Evolutionary conservation across 1,140 invertebrate genomes (phyloP), one percentile per base, ranked within the genome.

Genomic region (Apis dorsata): DNA sequence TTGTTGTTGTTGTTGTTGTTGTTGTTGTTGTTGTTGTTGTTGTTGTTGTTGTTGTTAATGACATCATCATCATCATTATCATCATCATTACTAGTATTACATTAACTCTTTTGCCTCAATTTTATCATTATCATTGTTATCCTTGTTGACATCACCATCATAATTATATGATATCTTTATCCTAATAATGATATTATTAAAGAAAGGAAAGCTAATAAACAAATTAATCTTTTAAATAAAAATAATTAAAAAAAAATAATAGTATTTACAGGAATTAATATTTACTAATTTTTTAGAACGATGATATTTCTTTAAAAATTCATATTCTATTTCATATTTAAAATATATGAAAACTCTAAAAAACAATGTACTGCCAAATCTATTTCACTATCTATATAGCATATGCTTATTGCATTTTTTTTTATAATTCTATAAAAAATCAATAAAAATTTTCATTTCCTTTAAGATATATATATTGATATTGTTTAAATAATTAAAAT

Each of bases 181-280:
- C 75, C 89, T 86, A 80, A 87, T 21, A 80, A 69, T 65, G 81
- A 34, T 63, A 81, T 81, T 59, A 68, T 15, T 44, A 75, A 44
- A 44, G 34, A 44, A 44, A 44, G 4, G 34, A 4, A 44, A 44
- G 0, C 34, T 44, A 44, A 44, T 44, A 44, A 44, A 44, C 5
- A 44, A 44, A 7, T 44, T 44, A 88, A 78, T 70, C 74, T 83
- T 85, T 86, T 75, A 86, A 89, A 90, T 91, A 91, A 90, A 86
- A 89, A 90, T 91, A 91, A 90, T n/a, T n/a, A n/a, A n/a, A n/a
- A n/a, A n/a, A n/a, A n/a, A n/a, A 91, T 87, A 84, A 82, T 91
- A 90, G 86, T 90, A 83, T 90, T 91, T 88, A 87, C 86, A 91
- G 68, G 69, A 91, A 53, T 86, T 55, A 72, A 86, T 79, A 76